Evolutionary conservation across 1,140 invertebrate species (phyloP).

Genomic region (Procambarus clarkii): DNA sequence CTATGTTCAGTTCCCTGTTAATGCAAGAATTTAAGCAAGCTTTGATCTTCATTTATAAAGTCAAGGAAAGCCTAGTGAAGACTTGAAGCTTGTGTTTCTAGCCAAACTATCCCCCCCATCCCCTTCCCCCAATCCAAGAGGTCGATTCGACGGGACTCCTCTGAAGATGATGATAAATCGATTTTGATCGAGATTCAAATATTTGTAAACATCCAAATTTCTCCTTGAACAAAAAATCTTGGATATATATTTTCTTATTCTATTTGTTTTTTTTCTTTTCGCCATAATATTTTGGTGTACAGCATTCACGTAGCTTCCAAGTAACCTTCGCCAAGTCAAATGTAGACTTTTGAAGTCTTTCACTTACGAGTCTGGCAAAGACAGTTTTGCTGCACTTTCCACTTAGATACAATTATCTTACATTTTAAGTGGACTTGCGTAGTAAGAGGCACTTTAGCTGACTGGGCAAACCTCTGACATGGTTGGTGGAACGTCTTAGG

Average conservation of each 20-base stretch:
- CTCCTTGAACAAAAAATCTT: constrained; percentile 50
- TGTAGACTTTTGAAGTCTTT: neutral
- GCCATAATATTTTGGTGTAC: constrained; percentile 30
- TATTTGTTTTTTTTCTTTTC: constrained; percentile 29
- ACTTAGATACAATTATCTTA: neutral
- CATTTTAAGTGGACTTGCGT: neutral
- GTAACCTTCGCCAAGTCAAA: neutral
- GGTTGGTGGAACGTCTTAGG: neutral
- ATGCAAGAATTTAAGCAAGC: neutral
- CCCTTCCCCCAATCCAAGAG: neutral
- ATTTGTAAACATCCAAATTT: constrained; percentile 24
- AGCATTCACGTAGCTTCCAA: neutral
- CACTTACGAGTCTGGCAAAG: neutral
- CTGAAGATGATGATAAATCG: neutral
- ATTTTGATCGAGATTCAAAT: neutral
- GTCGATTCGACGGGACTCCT: constrained; percentile 36
- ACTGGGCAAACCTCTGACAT: neutral
- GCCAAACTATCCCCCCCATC: too few species aligned
- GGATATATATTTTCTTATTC: constrained; percentile 33
- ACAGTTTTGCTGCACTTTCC: neutral
- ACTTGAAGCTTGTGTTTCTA: neutral
- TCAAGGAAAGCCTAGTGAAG: neutral
- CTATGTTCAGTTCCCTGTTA: neutral
- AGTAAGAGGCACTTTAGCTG: neutral
- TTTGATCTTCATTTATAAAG: neutral